Conservation (phyloP, 2,888 invertebrate species). For the Meiosimyza decipiens region DNA sequence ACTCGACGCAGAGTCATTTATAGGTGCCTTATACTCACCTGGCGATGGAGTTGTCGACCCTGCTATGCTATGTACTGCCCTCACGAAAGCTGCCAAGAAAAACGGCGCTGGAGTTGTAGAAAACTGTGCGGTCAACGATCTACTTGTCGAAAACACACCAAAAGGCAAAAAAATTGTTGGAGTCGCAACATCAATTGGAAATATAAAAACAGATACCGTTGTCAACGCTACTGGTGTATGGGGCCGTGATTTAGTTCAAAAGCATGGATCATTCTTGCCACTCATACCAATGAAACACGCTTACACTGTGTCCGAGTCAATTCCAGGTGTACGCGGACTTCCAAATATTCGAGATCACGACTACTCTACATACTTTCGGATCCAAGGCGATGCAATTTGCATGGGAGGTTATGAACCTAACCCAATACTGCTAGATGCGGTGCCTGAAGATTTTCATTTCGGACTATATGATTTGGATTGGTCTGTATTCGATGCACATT, state of each 20-base stretch:
- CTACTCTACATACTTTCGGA: conserved; percentile 81
- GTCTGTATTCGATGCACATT: conserved; percentile 83
- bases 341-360: conserved; percentile 92
- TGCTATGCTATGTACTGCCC: conserved; percentile 80
- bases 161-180: conserved; percentile 74
- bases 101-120: conserved; percentile 81
- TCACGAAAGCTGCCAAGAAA: conserved; percentile 77
- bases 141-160: conserved; percentile 74
- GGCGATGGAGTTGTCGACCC: conserved; percentile 89
- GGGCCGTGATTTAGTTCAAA: conserved; percentile 75
- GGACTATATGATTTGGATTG: conserved; percentile 88
- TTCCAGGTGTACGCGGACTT: conserved; percentile 78
- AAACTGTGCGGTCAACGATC: conserved; percentile 78
- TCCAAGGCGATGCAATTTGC: conserved; percentile 84
- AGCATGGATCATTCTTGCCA: conserved; percentile 73
- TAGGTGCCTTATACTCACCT: conserved; percentile 82
- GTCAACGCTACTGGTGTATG: conserved; percentile 82
- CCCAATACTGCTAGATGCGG: conserved; percentile 82
- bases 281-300: conserved; percentile 88
- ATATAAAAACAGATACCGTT: conserved; percentile 80
- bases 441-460: conserved; percentile 83
- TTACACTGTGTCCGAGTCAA: conserved; percentile 84
- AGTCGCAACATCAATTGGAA: conserved; percentile 77
- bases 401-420: conserved; percentile 91
- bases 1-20: conserved; percentile 78